These are phyloP conservation scores for Eudyptes chrysolophus DNA, from an alignment of 2,113 vertebrate genomes.

Conservation along the genomic window DNA sequence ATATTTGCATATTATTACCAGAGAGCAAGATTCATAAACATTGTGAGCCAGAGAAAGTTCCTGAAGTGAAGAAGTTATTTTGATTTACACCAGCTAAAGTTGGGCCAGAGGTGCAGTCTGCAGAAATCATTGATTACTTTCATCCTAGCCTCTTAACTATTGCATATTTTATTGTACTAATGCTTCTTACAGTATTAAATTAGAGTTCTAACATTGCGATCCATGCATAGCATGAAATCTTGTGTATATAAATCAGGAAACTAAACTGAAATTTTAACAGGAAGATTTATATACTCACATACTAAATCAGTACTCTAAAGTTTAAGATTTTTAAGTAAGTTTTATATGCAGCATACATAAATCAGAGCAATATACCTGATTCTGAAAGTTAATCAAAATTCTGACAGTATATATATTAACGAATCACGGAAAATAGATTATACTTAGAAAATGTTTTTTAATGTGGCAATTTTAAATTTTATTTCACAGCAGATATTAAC, in stretches of 20 bases:
- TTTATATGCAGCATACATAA: slow-evolving; percentile 63
- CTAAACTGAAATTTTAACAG: slow-evolving; percentile 64
- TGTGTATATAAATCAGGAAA: slow-evolving; percentile 63
- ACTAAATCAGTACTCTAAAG: slow-evolving; percentile 65
- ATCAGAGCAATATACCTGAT: slow-evolving; percentile 61
- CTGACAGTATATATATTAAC: slow-evolving; percentile 60
- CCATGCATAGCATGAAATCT: slow-evolving; percentile 53
- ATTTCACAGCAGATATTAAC: slow-evolving; percentile 9
- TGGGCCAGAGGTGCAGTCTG: background rate
- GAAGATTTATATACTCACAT: slow-evolving; percentile 69
- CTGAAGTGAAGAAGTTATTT: background rate
- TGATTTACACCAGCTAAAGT: slow-evolving; percentile 5
- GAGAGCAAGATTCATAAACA: background rate
- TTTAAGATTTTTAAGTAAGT: slow-evolving; percentile 65
- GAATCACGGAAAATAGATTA: slow-evolving; percentile 57
- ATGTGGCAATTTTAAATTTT: slow-evolving; percentile 23
- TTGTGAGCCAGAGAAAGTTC: slow-evolving; percentile 4
- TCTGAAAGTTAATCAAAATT: slow-evolving; percentile 68
- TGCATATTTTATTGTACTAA: slow-evolving; percentile 61
- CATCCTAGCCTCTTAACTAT: slow-evolving; percentile 31
- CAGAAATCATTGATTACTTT: slow-evolving; percentile 57
- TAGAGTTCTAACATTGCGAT: slow-evolving; percentile 47
- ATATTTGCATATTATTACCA: slow-evolving; percentile 8
- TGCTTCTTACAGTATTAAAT: slow-evolving; percentile 66
- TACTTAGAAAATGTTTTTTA: slow-evolving; percentile 41